Conservation (phyloP, 2,113 vertebrate species). For the Phrynosoma platyrhinos region DNA sequence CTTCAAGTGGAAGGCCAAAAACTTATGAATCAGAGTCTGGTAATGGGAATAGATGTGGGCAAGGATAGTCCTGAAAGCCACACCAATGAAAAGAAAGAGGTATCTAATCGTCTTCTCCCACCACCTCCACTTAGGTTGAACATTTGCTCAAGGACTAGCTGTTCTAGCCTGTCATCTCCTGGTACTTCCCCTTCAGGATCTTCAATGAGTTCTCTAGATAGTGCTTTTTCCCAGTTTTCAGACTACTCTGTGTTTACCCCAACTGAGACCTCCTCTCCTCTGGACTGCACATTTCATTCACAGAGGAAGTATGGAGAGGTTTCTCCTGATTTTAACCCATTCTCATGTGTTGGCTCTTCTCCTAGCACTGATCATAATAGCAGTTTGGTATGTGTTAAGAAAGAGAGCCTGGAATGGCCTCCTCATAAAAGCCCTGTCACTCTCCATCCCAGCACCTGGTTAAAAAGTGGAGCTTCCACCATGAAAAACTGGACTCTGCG, state of each 20-base stretch:
- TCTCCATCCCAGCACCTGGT: slow-evolving; percentile 85
- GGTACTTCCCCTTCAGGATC: slow-evolving; percentile 89
- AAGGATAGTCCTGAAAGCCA: slow-evolving; percentile 67
- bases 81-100: slow-evolving; percentile 72
- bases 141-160: slow-evolving; percentile 82
- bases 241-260: slow-evolving; percentile 82
- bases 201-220: slow-evolving; percentile 89
- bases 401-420: slow-evolving; percentile 71
- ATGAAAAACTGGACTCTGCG: slow-evolving; percentile 81
- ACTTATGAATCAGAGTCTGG: slow-evolving; percentile 74
- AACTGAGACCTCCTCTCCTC: slow-evolving; percentile 76
- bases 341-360: slow-evolving; percentile 65
- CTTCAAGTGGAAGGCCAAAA: slow-evolving; percentile 85
- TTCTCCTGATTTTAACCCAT: slow-evolving; percentile 55
- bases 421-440: slow-evolving; percentile 74
- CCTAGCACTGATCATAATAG: slow-evolving; percentile 47
- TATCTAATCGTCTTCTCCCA: slow-evolving; percentile 75
- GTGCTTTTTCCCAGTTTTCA: slow-evolving; percentile 91
- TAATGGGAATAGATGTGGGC: slow-evolving; percentile 74
- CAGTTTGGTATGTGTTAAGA: slow-evolving; percentile 50
- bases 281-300: slow-evolving; percentile 67
- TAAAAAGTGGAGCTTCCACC: slow-evolving; percentile 78
- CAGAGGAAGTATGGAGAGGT: slow-evolving; percentile 64
- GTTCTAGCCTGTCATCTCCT: slow-evolving; percentile 90
- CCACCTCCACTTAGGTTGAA: slow-evolving; percentile 77